Conservation (phyloP, 2,797 vertebrate species). For the Falco rusticolus region DNA sequence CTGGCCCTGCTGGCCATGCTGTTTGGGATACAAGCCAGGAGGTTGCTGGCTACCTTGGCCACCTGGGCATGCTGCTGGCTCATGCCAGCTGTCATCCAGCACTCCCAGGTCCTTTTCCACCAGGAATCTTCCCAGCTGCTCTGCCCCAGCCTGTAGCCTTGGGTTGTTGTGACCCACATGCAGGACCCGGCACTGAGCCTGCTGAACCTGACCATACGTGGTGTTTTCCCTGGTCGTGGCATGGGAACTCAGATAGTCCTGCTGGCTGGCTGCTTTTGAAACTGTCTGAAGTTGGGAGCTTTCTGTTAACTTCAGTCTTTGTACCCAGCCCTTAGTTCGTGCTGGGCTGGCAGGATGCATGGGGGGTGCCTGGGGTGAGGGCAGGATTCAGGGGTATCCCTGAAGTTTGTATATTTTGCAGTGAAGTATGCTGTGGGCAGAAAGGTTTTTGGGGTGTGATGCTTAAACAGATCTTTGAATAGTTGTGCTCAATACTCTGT, state of each 20-base stretch:
- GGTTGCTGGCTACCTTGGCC: no score
- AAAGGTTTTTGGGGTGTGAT: not conserved
- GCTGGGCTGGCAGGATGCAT: not conserved
- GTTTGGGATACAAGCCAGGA: no score
- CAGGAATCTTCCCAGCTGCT: no score
- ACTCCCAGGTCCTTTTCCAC: no score
- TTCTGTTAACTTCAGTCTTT: not conserved
- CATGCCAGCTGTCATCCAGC: no score
- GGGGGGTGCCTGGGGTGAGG: not conserved
- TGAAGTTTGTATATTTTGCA: not conserved
- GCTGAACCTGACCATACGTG: fast-evolving
- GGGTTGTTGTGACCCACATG: no score
- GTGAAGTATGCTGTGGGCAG: not conserved
- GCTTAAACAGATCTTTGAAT: not conserved
- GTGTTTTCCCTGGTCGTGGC: not conserved
- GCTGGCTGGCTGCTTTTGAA: not conserved
- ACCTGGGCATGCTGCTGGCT: no score
- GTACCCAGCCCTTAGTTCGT: not conserved
- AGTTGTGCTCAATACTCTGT: not conserved
- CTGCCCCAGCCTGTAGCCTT: no score
- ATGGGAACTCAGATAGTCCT: not conserved
- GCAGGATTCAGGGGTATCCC: not conserved
- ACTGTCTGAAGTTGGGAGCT: not conserved
- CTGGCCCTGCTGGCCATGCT: no score
- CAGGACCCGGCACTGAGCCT: no score